Base-by-base conservation (phyloP, 2,113 vertebrate genomes). In the Nycticryphes semicollaris region DNA sequence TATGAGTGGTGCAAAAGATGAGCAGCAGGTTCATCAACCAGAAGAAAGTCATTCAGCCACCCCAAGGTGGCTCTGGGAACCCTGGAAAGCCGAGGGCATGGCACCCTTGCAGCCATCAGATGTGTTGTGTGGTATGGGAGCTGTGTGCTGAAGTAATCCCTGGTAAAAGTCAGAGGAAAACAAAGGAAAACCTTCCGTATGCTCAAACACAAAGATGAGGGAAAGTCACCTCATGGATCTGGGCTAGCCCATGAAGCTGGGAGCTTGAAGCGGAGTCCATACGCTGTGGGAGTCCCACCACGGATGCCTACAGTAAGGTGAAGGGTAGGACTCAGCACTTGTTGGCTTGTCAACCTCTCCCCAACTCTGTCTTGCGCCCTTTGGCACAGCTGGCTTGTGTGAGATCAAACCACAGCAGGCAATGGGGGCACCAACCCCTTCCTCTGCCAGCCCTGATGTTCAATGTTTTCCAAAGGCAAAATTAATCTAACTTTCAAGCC, bases 201-300 rank as follows among this genome's bases (percentile, higher is more conserved):
- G 7, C 24, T 89, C 63, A 48, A 30, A 90, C 67, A 31, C 7
- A 33, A 39, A 28, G 18, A 56, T 62, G 17, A 50, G 8, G 39
- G 25, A 41, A 87, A 85, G 17, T 25, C 3, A 31, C 3, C 9
- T 77, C 17, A 4, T 10, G 14, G 47, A 70, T 17, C 10, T 83
- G 66, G 59, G n/a, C 57, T 90, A 41, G 21, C 21, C 39, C 8
- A 22, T 9, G 11, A 54, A 81, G 19, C 9, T 4, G 8, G 59
- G 15, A 84, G 39, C 13, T 53, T 53, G 85, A 31, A 84, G 47
- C 12, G 59, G n/a, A 59, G 60, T 51, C 30, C 7, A 2, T 37
- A 21, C 0, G 1, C 14, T 1, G 0, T 2, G 0, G 2, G 3
- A 81, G 6, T 35, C 21, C 22, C 13, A 39, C 1, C 23, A 14